Base-by-base conservation (phyloP, 2,113 vertebrate species). In the Arothron firmamentum region DNA sequence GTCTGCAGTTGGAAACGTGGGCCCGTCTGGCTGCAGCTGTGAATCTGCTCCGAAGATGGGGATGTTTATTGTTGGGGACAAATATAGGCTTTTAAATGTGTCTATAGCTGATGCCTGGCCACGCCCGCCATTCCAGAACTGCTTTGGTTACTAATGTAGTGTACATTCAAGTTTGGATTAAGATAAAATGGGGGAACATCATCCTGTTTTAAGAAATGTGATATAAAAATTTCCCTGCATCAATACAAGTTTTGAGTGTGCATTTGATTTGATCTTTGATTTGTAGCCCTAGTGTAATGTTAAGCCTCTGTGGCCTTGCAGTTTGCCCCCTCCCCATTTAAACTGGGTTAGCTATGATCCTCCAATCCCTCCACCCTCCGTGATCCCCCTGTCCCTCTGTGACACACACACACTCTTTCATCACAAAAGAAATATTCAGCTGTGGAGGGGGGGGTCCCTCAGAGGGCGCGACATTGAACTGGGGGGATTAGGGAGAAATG, bases 391-490 rank as follows among this genome's bases (percentile, higher is more conserved):
- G 46, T 21, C 54, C 5, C 65, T 52, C 52, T 2, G 54, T n/a
- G 46, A 45, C 51, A 59, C 49, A 65, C 56, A 63, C 38, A 59
- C 28, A 74, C 69, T 70, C 65, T 70, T 67, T 69, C 38, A 43
- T 71, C 85, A 88, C 86, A 88, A 88, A 88, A 85, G 82, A 90
- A 91, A 88, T 88, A 81, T 91, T 93, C 91, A 81, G 88, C 67
- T 82, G 65, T 81, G 66, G 84, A 89, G 85, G 12, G 43, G 16
- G 85, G 88, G 86, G 87, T 89, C 80, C 77, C 72, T 71, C 68
- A 65, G 77, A 85, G 83, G 87, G 84, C 86, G 84, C 64, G 4
- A 79, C 77, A 87, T 80, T 89, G 88, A 91, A 89, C 90, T 85
- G 80, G 86, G 79, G 81, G 80, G 75, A 76, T 89, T 90, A 86